Evolutionary conservation across 2,888 invertebrate species (phyloP).

Genomic region (Chloroclysta siterata): DNA sequence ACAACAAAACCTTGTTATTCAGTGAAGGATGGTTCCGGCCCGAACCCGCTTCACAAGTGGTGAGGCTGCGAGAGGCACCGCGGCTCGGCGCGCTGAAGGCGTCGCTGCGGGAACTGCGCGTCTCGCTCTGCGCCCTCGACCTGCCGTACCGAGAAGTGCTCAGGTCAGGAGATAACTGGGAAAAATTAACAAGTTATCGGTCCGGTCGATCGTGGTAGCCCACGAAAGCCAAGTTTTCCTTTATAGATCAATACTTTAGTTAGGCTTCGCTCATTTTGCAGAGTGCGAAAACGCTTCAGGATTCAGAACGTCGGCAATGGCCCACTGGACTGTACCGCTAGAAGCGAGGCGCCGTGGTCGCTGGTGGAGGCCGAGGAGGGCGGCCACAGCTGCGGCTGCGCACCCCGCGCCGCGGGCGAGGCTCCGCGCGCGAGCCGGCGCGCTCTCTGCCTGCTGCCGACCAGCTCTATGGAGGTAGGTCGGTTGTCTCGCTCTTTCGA

Average conservation of each 20-base stretch:
- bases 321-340: constrained; percentile 42
- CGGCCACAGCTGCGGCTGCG: constrained; percentile 33
- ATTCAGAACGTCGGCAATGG: constrained; percentile 61
- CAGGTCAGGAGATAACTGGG: no score
- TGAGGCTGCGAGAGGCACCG: constrained; percentile 44
- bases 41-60: constrained; percentile 47
- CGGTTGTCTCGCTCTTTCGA: no score
- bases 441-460: constrained; percentile 47
- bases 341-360: constrained; percentile 54
- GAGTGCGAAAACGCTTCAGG: constrained; percentile 61
- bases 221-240: no score
- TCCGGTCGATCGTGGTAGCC: no score
- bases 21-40: constrained; percentile 58
- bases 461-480: constrained; percentile 54
- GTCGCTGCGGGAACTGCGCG: constrained; percentile 47
- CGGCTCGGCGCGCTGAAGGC: constrained; percentile 45
- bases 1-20: neutral
- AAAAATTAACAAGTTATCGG: no score
- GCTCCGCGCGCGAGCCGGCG: constrained; percentile 14
- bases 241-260: no score
- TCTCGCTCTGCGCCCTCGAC: constrained; percentile 57
- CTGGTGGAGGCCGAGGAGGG: constrained; percentile 39
- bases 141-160: constrained; percentile 52
- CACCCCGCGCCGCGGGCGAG: constrained; percentile 2
- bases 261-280: constrained; percentile 31